Percentiles rank a stretch among this genome's conserved stretches.
phyloP scores from a whole-genome alignment of 2,797 vertebrate species.

The Coendou prehensilis region DNA sequence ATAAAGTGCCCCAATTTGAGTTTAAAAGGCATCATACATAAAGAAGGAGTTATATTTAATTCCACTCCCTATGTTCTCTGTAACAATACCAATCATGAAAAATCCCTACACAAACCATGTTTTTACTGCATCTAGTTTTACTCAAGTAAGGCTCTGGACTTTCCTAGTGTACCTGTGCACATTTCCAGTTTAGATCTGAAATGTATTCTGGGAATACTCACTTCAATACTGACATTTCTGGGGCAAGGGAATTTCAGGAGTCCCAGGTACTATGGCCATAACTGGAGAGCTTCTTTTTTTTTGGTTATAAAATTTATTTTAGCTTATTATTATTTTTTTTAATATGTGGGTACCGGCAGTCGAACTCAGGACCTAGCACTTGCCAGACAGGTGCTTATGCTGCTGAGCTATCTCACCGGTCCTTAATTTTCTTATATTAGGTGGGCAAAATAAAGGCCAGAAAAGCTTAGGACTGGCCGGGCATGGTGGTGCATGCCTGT shows the following conservation, averaged over 20 bases:
- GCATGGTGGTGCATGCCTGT: no score
- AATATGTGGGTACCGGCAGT: no score
- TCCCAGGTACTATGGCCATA: not conserved
- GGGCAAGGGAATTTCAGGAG: not conserved
- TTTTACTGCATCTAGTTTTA: conserved; percentile 54
- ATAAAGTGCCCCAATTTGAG: conserved; percentile 22
- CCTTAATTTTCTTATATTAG: conserved; percentile 37
- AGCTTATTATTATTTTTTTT: not conserved
- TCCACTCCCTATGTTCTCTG: not conserved
- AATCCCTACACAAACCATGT: not conserved
- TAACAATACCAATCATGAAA: not conserved
- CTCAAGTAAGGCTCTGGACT: conserved; percentile 1
- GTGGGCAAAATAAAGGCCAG: conserved; percentile 46
- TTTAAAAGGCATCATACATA: conserved; percentile 65
- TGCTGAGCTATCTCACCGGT: no score
- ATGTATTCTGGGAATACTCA: not conserved
- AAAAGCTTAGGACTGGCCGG: not conserved
- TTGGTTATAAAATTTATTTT: conserved; percentile 60
- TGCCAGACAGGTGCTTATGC: no score
- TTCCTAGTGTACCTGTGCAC: not conserved
- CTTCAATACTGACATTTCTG: conserved; percentile 37
- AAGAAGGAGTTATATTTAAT: conserved; percentile 58
- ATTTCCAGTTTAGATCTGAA: conserved; percentile 44
- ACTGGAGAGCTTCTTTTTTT: conserved; percentile 18
- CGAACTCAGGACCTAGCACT: no score